Evolutionary conservation across 2,113 vertebrate genomes (phyloP).

Genomic region (Nettapus auritus): DNA sequence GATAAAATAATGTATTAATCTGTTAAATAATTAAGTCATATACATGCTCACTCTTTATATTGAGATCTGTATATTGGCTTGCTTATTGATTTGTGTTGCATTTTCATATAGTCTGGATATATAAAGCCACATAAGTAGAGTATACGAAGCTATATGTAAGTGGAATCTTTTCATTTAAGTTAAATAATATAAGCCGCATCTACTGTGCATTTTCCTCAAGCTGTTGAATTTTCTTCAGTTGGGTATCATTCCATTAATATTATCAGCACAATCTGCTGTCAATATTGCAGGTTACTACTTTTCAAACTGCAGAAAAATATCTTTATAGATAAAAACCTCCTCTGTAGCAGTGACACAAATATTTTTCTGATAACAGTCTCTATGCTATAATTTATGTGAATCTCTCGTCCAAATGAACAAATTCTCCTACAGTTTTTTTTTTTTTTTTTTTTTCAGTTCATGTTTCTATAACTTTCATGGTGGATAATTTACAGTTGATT

Average conservation of each 20-base stretch:
- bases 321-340: conserved; percentile 10
- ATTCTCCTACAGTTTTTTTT: neutral
- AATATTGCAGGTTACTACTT: neutral
- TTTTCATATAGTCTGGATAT: neutral
- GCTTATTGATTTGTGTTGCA: neutral
- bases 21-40: neutral
- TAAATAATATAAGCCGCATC: neutral
- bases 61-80: neutral
- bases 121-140: neutral
- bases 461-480: neutral
- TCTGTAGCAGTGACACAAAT: neutral
- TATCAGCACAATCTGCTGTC: conserved; percentile 29
- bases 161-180: neutral
- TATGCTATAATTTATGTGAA: neutral
- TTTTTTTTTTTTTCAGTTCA: neutral
- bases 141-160: neutral
- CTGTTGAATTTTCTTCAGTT: neutral
- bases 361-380: neutral
- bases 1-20: neutral
- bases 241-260: neutral
- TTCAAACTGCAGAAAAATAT: conserved; percentile 27
- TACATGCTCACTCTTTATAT: neutral
- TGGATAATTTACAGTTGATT: neutral
- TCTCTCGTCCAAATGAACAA: neutral
- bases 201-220: neutral